Conservation (phyloP, 2,113 vertebrate species). For the human region GRCh38 chr12:116261501-116262000, state of each 20-base stretch:
- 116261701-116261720: neutral
- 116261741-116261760: conserved; percentile 10
- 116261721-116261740: conserved; percentile 27
- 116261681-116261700: neutral
- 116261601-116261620: conserved; percentile 33
- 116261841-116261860: conserved; percentile 21
- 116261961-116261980: neutral
- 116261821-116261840: conserved; percentile 38
- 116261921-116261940: neutral
- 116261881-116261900: neutral
- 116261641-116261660: neutral
- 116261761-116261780: conserved; percentile 40
- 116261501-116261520: neutral
- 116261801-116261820: neutral
- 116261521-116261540: neutral
- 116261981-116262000: neutral
- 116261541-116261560: conserved; percentile 26
- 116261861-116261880: neutral
- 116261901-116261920: neutral
- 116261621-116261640: neutral
- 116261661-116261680: neutral
- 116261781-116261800: neutral
- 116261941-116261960: neutral
- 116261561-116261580: neutral
- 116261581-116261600: neutral